Evolutionary conservation across 2,888 invertebrate genomes (phyloP).

Genomic region (Diaperis boleti): DNA sequence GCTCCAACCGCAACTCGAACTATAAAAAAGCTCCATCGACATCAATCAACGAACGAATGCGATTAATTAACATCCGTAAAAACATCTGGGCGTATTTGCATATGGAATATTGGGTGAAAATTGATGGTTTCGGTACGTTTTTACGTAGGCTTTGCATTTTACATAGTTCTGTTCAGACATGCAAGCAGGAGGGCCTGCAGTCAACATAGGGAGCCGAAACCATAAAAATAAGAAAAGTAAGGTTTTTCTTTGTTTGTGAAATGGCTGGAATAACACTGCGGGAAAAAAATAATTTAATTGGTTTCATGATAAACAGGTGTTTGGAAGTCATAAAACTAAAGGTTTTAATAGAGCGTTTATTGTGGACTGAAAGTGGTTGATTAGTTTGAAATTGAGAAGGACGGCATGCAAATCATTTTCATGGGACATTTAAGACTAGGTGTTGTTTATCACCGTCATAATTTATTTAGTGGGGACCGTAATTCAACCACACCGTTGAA

Average conservation of each 20-base stretch:
- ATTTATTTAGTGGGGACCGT: too few relatives aligned
- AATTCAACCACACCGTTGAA: too few relatives aligned
- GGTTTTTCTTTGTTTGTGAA: background rate
- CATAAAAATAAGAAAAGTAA: background rate
- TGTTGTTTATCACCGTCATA: too few relatives aligned
- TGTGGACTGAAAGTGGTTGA: background rate
- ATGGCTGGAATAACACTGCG: background rate
- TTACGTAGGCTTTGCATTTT: background rate
- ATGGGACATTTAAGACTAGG: too few relatives aligned
- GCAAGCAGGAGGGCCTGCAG: background rate
- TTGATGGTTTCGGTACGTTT: background rate
- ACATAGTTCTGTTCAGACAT: background rate
- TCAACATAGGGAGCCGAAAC: background rate
- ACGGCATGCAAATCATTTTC: too few relatives aligned
- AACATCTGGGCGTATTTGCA: constrained; percentile 23
- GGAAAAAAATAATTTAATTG: background rate
- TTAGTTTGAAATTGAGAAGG: too few relatives aligned
- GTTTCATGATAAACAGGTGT: background rate
- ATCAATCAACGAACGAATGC: constrained; percentile 16
- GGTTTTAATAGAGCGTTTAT: background rate
- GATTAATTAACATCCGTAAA: constrained; percentile 19
- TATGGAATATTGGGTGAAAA: constrained; percentile 7
- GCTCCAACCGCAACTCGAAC: constrained; percentile 19
- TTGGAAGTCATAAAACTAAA: background rate
- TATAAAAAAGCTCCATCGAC: constrained; percentile 14